phyloP scores from a whole-genome alignment of 1,140 invertebrate species.

The Daktulosphaira vitifoliae region DNA sequence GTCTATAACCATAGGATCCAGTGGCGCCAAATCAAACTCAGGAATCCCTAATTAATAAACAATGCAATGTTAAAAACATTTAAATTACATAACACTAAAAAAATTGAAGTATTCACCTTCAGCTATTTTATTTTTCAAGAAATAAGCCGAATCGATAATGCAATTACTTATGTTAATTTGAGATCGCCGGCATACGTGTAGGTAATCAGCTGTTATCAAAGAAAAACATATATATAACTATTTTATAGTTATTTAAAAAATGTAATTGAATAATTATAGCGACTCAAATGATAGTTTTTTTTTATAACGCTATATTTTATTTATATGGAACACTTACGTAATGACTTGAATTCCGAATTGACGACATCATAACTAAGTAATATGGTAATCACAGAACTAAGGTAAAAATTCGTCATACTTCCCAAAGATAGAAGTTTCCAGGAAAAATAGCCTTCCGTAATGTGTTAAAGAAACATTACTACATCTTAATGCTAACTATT shows the following conservation, averaged over 20 bases:
- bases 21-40: constrained; percentile 38
- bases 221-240: too few relatives aligned
- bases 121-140: constrained; percentile 50
- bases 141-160: constrained; percentile 55
- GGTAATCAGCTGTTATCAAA: constrained; percentile 53
- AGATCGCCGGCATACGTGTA: constrained; percentile 55
- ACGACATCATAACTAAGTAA: background rate
- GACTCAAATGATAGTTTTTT: too few relatives aligned
- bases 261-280: too few relatives aligned
- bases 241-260: too few relatives aligned
- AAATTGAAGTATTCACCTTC: constrained; percentile 45
- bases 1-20: constrained; percentile 47
- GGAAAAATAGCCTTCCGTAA: background rate
- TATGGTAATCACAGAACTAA: background rate
- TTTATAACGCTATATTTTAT: too few relatives aligned
- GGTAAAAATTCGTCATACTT: background rate
- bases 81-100: background rate
- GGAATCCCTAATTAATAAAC: constrained; percentile 38
- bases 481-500: too few relatives aligned
- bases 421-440: background rate
- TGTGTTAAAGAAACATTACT: too few relatives aligned
- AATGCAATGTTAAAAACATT: background rate
- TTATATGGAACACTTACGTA: too few relatives aligned
- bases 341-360: too few relatives aligned
- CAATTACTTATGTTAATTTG: constrained; percentile 56